These are phyloP conservation scores for Spodoptera picta DNA, from an alignment of 2,888 invertebrate species.

Conservation along the genomic window DNA sequence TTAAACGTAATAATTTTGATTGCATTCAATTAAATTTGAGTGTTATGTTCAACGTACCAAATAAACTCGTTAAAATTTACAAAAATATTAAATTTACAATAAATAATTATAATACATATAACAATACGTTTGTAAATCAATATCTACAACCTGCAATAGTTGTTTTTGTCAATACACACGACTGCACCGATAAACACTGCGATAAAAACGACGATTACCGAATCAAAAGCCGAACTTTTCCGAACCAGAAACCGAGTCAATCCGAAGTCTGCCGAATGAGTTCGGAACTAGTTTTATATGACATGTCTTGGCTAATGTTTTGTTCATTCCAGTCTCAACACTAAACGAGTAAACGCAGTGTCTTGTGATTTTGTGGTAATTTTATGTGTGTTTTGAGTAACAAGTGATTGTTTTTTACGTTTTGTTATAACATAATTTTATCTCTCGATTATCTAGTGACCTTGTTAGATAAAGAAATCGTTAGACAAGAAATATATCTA, in stretches of 20 bases:
- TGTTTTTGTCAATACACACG: not conserved
- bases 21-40: no score
- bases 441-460: not conserved
- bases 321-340: slow-evolving; percentile 11
- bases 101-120: no score
- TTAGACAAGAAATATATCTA: not conserved
- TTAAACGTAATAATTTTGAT: no score
- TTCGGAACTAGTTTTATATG: slow-evolving; percentile 21
- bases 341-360: slow-evolving; percentile 8
- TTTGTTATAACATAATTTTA: not conserved
- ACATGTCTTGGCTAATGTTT: not conserved
- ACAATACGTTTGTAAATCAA: no score
- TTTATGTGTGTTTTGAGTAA: not conserved
- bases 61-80: no score
- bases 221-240: not conserved
- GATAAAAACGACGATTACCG: not conserved
- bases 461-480: slow-evolving; percentile 9
- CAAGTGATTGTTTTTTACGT: slow-evolving; percentile 1
- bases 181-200: not conserved
- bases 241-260: slow-evolving; percentile 29
- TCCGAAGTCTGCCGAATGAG: slow-evolving; percentile 27
- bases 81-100: no score
- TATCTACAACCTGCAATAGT: no score
- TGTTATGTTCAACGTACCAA: no score
- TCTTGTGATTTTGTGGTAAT: not conserved